Base-by-base conservation (phyloP, 1,140 invertebrate genomes). In the Contarinia nasturtii region DNA sequence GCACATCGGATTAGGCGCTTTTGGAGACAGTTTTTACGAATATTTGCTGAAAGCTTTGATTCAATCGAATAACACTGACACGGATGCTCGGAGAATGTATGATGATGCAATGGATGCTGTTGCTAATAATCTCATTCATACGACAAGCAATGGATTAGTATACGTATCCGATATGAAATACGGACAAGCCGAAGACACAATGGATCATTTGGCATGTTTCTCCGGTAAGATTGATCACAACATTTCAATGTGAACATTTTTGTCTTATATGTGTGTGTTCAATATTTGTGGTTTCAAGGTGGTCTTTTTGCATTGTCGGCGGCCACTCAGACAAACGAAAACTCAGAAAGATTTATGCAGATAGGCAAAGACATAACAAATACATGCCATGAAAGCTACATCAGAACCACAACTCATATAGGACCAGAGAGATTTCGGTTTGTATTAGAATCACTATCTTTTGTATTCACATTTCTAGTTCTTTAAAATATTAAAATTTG, bases 11-110 rank as follows among this genome's bases (percentile, higher is more conserved):
- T 74, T 98, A 56, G 95, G 95, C 45, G 95, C 90, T 2, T 68
- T 98, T 4, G 95, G 94, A 11, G 96, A 99, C 68, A 95, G 89
- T 59, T 98, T 95, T 67, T 99, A 97, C 67, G 96, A 99, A 67
- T 98, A 99, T 64, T 72, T 99, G 41, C 67, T 99, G 44, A 99
- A 98, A 69, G 80, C 86, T 0, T 98, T 91, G 86, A 67, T 98
- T 15, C 80, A 91, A 55, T 86, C 86, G 0, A 86, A 82, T 1
- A 71, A 72, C 51, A 76, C 78, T 47, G 87, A 96, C 66, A 66
- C 70, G 34, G 77, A 89, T 57, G 90, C 90, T 0, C 75, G 85
- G 45, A 68, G 84, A 57, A 93, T 97, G 89, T 98, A 92, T 65
- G 86, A 94, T 55, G 81, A 88, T 45, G 90, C 93, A 0, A 86